phyloP scores from a whole-genome alignment of 2,888 invertebrate genomes.

The Parnassius orleans region DNA sequence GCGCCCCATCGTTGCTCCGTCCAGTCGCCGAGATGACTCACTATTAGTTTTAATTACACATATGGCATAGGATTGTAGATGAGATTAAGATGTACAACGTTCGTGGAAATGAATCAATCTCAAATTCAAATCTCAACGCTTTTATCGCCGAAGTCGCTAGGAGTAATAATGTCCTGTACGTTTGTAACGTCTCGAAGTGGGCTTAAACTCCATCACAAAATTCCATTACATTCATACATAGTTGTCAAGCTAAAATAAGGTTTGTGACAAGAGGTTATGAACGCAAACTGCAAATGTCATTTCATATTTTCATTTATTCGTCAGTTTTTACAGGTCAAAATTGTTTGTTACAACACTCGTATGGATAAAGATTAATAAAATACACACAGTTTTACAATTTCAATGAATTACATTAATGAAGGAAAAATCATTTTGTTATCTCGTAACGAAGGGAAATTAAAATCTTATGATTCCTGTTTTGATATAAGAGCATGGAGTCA shows the following conservation, averaged over 20 bases:
- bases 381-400: slow-evolving; percentile 34
- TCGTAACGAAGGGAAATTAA: slow-evolving; percentile 78
- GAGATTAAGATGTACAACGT: too few relatives aligned
- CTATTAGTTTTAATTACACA: too few relatives aligned
- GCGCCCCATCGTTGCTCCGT: too few relatives aligned
- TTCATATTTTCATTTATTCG: slow-evolving; percentile 1
- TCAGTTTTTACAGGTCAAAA: slow-evolving; percentile 42
- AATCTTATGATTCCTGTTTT: slow-evolving; percentile 74
- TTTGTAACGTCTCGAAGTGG: too few relatives aligned
- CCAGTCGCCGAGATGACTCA: too few relatives aligned
- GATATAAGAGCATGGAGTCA: slow-evolving; percentile 81
- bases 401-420: slow-evolving; percentile 53
- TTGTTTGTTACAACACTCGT: slow-evolving; percentile 41
- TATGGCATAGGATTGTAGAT: too few relatives aligned
- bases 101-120: too few relatives aligned
- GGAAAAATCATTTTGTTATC: slow-evolving; percentile 48
- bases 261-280: slow-evolving; percentile 7
- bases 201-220: too few relatives aligned
- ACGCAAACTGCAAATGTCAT: slow-evolving; percentile 7
- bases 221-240: neutral
- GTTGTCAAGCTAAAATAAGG: neutral
- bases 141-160: too few relatives aligned
- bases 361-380: slow-evolving; percentile 38
- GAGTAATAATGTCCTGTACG: too few relatives aligned
- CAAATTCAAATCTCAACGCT: too few relatives aligned